Percentiles rank a stretch among this genome's conserved stretches.
Conservation (phyloP, 2,797 vertebrate species). For the Onychomys leucogaster region DNA sequence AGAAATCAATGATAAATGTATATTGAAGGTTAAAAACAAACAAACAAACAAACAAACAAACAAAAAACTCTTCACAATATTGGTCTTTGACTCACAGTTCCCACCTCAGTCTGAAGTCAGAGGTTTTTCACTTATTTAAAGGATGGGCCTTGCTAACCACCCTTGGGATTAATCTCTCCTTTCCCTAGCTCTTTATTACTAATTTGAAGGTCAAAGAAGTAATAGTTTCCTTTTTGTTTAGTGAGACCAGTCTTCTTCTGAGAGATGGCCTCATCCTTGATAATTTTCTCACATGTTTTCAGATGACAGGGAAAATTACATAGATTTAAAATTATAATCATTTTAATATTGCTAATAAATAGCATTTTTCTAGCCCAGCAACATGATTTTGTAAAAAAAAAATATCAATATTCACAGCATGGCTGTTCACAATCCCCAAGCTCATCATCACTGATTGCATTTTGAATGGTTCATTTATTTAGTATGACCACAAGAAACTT, state of each 20-base stretch:
- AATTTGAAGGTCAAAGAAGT: not conserved
- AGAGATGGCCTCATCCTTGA: not conserved
- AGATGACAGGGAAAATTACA: constrained; percentile 42
- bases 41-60: not conserved
- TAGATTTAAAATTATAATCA: constrained; percentile 45
- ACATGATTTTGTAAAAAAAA: constrained; percentile 30
- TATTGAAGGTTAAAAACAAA: not conserved
- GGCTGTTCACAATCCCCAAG: constrained; percentile 51
- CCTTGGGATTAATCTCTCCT: not conserved
- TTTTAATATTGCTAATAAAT: constrained; percentile 41
- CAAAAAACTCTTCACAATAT: not conserved
- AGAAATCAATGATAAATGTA: not conserved
- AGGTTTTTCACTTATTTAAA: not conserved
- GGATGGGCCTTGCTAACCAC: not conserved
- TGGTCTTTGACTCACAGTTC: not conserved
- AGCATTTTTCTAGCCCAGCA: constrained; percentile 39
- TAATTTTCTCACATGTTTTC: constrained; percentile 11
- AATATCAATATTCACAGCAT: constrained; percentile 67
- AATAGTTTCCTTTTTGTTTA: not conserved
- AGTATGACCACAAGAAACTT: constrained; percentile 65
- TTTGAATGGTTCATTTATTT: constrained; percentile 72
- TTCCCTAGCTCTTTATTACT: not conserved
- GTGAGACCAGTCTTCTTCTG: not conserved
- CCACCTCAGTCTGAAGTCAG: not conserved
- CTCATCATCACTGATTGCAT: constrained; percentile 68